Base-by-base conservation (phyloP, 2,797 vertebrate species). In the Botia almorhae region DNA sequence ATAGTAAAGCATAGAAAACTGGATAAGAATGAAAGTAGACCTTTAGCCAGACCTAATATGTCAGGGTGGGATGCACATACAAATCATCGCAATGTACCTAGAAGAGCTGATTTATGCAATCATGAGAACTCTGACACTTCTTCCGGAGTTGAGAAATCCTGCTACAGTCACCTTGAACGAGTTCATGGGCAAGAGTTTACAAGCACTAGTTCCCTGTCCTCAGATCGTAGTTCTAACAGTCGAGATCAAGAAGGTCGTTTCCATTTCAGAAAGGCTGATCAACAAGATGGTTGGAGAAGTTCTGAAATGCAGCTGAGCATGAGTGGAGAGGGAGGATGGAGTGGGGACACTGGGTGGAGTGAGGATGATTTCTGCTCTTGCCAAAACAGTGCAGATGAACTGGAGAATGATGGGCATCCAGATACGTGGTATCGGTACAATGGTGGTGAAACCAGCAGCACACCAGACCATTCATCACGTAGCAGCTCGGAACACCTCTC, bases 401-500 rank as follows among this genome's bases (percentile, higher is more conserved):
- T 89, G 3, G 83, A 88, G 33, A 85, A 77, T 6, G 48, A 56
- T n/a, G 58, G 64, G 17, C 81, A 84, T 39, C 48, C 56, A 5
- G 75, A 82, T 65, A 69, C 84, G 36, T 93, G 93, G 91, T 86
- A 91, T 53, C 83, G 86, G 33, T 87, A 83, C 76, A 75, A 84
- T 39, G 89, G 87, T 12, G 93, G 87, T 26, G 91, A 90, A 50
- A 90, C 90, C 11, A 90, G 89, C 83, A 91, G 87, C 81, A 91
- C 92, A 29, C 87, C 89, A 0, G 91, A 86, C 16, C 91, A 89
- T 81, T 94, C 93, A 13, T 93, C 92, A 36, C 76, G 86, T 43
- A 90, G 87, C 81, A 94, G 93, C 82, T 94, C 92, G 16, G 93
- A 95, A 79, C 93, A 94, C 81, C 89, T 94, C 10, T 93, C 92